Base-by-base conservation (phyloP, 2,888 invertebrate genomes). In the Ceramica pisi region DNA sequence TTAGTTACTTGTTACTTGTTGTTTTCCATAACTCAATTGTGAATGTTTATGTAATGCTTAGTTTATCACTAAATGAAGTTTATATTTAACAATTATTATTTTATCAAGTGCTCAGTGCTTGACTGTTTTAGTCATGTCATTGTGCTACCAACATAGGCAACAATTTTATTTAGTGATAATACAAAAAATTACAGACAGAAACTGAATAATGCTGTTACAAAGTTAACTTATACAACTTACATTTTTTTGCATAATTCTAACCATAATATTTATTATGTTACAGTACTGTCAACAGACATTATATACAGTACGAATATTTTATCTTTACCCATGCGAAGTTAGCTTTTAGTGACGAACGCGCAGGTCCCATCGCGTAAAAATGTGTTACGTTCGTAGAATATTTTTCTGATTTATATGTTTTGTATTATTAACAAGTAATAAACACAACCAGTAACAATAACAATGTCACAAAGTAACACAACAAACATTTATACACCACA, bases 91-190 rank as follows among this genome's bases (percentile, higher is more conserved):
- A 41, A 31, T 3, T 46, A 69, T 31, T 61, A 48, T 12, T 62
- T 57, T 62, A 72, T 75, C 56, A 72, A 14, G 10, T 59, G 16
- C 16, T 26, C 38, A 23, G 41, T 16, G 26, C 26, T 23, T 14
- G 26, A 70, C 19, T 19, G n/a, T 31, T 57, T 23, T 35, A 50
- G 21, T 50, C 41, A 55, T 71, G 59, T 50, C 41, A 78, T 78
- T 71, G 31, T 50, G 46, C 21, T 50, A 59, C 60, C 10, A 71
- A 73, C 68, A 60, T 55, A 71, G 23, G n/a, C 23, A 63, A 41
- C 38, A 68, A 12, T 35, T n/a, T n/a, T 14, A 38, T 26, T 44
- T 16, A 31, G 56, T 56, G 35, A 31, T 31, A 31, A 31, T 31
- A 31, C 31, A 31, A 44, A 21, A 14, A 2, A 4, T 19, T 35